Conservation (phyloP, 2,888 invertebrate genomes). For the Orthosia incerta region DNA sequence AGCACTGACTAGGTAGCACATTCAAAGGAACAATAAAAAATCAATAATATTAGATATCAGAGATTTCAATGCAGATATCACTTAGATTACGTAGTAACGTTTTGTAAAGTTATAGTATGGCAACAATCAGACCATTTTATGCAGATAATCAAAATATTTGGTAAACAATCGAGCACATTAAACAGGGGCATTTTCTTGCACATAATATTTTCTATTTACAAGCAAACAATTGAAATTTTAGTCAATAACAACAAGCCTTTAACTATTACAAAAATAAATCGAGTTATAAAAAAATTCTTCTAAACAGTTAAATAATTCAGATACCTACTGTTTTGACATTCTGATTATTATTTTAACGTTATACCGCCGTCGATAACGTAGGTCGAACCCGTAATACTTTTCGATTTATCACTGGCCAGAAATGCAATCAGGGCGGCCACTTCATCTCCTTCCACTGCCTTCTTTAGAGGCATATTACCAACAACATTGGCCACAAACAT, state of each 20-base stretch:
- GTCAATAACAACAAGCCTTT: too few relatives aligned
- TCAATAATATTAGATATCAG: conserved; percentile 17
- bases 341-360: conserved; percentile 70
- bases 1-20: conserved; percentile 44
- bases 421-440: conserved; percentile 97
- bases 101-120: neutral
- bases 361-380: conserved; percentile 84
- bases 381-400: conserved; percentile 96
- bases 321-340: neutral
- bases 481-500: conserved; percentile 91
- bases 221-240: neutral
- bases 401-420: conserved; percentile 96
- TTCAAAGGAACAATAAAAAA: conserved; percentile 19
- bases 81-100: conserved; percentile 6
- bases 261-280: too few relatives aligned
- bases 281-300: neutral
- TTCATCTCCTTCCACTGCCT: conserved; percentile 95
- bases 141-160: neutral
- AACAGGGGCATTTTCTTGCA: neutral
- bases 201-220: conserved; percentile 8
- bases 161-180: neutral
- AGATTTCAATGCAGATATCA: conserved; percentile 39
- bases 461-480: conserved; percentile 96
- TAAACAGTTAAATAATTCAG: neutral
- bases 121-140: neutral